A percentile compares a stretch with the other conserved stretches of the same genome.
phyloP scores from a whole-genome alignment of 1,140 invertebrate species.

The Bombus waltoni region DNA sequence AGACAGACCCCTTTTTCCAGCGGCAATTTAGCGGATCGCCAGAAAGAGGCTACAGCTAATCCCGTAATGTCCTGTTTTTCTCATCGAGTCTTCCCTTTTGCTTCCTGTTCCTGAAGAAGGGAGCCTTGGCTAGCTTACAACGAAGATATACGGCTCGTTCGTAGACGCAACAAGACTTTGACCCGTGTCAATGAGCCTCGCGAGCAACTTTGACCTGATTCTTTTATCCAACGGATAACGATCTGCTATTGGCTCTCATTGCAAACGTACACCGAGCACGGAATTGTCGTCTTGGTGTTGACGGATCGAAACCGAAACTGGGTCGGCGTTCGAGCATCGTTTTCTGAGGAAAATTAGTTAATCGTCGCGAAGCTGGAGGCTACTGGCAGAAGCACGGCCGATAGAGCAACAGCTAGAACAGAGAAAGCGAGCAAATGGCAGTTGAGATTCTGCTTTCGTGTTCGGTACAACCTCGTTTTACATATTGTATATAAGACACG shows the following conservation, averaged over 20 bases:
- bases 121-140: neutral
- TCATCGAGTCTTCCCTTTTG: neutral
- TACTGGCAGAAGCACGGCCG: neutral
- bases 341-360: constrained; percentile 25
- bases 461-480: neutral
- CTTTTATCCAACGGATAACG: constrained; percentile 60
- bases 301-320: constrained; percentile 9
- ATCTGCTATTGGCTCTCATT: constrained; percentile 29
- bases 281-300: neutral
- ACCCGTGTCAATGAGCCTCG: constrained; percentile 61
- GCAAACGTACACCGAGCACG: neutral
- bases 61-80: neutral
- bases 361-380: neutral
- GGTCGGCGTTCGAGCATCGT: constrained; percentile 6
- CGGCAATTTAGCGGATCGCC: neutral
- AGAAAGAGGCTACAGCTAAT: neutral
- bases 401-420: neutral
- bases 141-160: neutral
- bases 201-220: constrained; percentile 70
- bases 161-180: constrained; percentile 67
- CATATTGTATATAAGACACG: too few relatives aligned
- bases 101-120: neutral
- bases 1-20: neutral
- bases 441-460: neutral
- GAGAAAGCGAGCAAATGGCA: neutral